Evolutionary conservation across 2,797 vertebrate species (phyloP), one percentile per base, ranked within the genome.

Genomic region (Diplodus sargus): DNA sequence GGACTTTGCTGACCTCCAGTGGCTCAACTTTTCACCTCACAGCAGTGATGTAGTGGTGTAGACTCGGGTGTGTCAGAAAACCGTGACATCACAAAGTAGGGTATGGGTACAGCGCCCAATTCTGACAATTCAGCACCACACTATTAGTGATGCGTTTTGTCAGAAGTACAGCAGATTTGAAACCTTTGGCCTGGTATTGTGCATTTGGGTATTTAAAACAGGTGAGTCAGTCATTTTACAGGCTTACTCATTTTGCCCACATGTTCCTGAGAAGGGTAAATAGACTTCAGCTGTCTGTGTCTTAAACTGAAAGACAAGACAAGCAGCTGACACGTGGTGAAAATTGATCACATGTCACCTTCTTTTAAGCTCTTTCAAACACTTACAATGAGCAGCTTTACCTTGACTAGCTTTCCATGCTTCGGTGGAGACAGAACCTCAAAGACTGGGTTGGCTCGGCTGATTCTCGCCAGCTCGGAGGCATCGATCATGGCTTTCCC

Each of bases 401-500:
- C 95, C 91, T 92, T 94, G 20, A 97, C 88, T 57, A 98, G 90
- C 89, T 94, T 96, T 52, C 96, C 96, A 2, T 97, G 92, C 85
- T 91, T 92, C 0, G 97, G 96, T 2, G 95, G 93, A 22, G 95
- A 90, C 20, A 95, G 82, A 82, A 98, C 94, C 91, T 97, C 95
- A 92, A 97, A 99, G 25, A 71, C 83, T 0, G 97, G 97, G 78
- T 97, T 93, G 4, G 94, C 96, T 22, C 94, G 91, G 80, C 95
- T 97, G 86, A 96, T 89, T 66, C 92, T 91, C 4, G 96, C 96
- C 64, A 99, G 93, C 79, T 97, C 95, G 0, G 95, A 96, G 63
- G 96, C 97, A 87, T 98, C 94, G 7, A 99, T 94, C 87, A 97
- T 95, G 81, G 92, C 88, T 67, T 93, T 96, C 70, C 93, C 93